phyloP scores from a whole-genome alignment of 2,797 vertebrate species.

The Chloroceryle inda region DNA sequence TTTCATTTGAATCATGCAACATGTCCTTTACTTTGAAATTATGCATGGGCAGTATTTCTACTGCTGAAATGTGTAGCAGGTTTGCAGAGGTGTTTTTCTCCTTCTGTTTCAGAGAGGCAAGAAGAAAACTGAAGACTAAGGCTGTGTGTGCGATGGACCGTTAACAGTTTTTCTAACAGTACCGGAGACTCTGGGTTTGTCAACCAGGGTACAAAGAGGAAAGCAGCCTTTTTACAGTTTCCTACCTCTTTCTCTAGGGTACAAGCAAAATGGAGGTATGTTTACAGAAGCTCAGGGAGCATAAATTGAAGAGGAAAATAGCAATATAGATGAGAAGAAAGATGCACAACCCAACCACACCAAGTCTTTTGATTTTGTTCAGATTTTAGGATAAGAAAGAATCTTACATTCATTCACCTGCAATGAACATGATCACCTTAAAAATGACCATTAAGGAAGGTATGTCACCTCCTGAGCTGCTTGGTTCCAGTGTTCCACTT shows the following conservation, averaged over 20 bases:
- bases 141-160: not conserved
- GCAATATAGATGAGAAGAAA: not conserved
- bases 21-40: not conserved
- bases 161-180: not conserved
- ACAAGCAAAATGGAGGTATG: not conserved
- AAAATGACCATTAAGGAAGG: not conserved
- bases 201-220: not conserved
- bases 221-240: not conserved
- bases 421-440: not conserved
- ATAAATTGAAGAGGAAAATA: not conserved
- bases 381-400: not conserved
- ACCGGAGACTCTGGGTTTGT: not conserved
- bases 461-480: not conserved
- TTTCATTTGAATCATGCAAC: not conserved
- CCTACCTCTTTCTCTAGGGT: not conserved
- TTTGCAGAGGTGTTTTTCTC: not conserved
- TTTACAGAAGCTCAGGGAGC: not conserved
- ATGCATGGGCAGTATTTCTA: not conserved
- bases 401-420: not conserved
- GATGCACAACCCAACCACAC: accelerated
- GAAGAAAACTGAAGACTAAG: not conserved
- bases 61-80: not conserved
- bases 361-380: not conserved
- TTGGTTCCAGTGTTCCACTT: not conserved
- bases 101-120: not conserved